Base-by-base conservation (phyloP, 1,140 invertebrate species). In the Trachymyrmex septentrionalis region DNA sequence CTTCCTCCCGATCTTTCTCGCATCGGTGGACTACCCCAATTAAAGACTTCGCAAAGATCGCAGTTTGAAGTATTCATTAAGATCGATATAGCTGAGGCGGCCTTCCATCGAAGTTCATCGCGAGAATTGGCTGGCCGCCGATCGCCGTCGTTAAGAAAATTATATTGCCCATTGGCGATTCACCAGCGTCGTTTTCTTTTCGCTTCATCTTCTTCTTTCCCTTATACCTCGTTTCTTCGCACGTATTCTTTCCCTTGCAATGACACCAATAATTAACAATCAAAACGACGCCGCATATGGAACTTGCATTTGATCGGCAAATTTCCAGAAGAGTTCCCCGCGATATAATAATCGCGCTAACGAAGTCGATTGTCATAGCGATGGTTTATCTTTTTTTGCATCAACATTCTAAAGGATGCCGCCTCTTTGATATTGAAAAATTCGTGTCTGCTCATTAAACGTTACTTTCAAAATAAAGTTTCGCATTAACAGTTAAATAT, bases 161-260 rank as follows among this genome's bases (percentile, higher is more conserved):
- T 86, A 81, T 86, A 86, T 86, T 84, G 80, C 80, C 80, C 80
- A 84, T 84, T 84, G 85, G 85, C 76, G 85, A 72, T 82, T 72
- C 57, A 14, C 57, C 76, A 30, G 61, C 75, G 12, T 85, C 50
- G 59, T 85, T 85, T 85, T 67, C 75, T 66, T 66, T 63, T 82
- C 77, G 76, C 53, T 53, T 72, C 30, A 4, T 72, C 55, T n/a
- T 34, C 50, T 27, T 81, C 44, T 50, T 61, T 50, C 64, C 44
- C 24, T 38, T 50, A 6, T 24, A 24, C 53, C 71, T 63, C 38
- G 14, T 48, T 38, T 86, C 55, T 61, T 59, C 64, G 14, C 57
- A 5, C 27, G 53, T 71, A 38, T 61, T 86, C n/a, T 85, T 67
- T 57, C 16, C 44, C 10, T 12, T 30, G 27, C 72, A 75, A 55